Evolutionary conservation across 2,797 vertebrate genomes (phyloP).

Genomic region (Smutsia gigantea): DNA sequence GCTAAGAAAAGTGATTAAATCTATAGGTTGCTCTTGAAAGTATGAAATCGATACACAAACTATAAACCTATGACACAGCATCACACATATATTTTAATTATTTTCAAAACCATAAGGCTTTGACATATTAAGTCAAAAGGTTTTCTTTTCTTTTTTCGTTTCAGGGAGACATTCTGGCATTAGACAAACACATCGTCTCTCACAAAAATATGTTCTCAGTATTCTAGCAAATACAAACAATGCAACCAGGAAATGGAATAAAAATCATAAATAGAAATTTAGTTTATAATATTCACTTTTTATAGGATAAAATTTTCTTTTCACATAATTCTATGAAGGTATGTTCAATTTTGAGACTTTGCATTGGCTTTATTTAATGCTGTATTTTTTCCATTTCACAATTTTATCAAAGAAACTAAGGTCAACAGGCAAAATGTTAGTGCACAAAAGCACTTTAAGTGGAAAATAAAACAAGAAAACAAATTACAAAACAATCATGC

Average conservation of each 20-base stretch:
- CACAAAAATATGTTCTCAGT: neutral
- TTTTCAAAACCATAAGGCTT: neutral
- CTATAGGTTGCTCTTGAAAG: neutral
- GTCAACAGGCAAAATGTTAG: neutral
- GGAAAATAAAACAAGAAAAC: neutral
- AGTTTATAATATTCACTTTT: neutral
- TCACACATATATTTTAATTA: neutral
- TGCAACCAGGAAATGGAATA: neutral
- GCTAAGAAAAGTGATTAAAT: neutral
- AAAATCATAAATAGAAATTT: neutral
- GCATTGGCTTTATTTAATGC: neutral
- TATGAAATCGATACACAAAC: neutral
- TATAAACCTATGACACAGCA: neutral
- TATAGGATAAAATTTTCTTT: slow-evolving; percentile 1
- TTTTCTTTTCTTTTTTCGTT: neutral
- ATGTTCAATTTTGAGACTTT: neutral
- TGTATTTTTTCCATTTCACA: neutral
- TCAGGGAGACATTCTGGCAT: neutral
- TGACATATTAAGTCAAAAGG: neutral
- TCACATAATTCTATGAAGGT: neutral
- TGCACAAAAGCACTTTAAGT: neutral
- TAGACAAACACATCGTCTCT: neutral
- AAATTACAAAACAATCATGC: neutral
- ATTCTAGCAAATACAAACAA: slow-evolving; percentile 1
- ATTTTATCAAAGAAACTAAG: neutral